Percentiles rank a stretch among this genome's conserved stretches.
Evolutionary conservation across 2,113 vertebrate genomes (phyloP).

Genomic region (Nothoprocta pentlandii): DNA sequence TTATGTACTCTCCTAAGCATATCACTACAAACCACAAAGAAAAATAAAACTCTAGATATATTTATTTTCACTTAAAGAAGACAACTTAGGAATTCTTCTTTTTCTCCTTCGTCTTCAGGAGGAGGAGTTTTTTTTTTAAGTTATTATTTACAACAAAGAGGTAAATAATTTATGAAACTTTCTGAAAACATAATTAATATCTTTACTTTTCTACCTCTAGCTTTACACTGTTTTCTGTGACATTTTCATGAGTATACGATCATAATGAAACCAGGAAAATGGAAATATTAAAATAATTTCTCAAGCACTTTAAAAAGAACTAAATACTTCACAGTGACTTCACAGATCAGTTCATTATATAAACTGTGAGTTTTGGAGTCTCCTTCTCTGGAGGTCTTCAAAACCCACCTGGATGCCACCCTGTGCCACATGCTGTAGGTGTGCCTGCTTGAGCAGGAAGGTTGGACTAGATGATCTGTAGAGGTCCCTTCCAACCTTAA

Average conservation of each 20-base stretch:
- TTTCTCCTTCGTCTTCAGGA: too few relatives aligned
- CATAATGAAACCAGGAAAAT: neutral
- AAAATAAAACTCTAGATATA: constrained; percentile 45
- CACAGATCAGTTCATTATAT: neutral
- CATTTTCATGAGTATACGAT: neutral
- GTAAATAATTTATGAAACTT: neutral
- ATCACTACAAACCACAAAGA: constrained; percentile 1
- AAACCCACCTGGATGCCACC: too few relatives aligned
- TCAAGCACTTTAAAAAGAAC: neutral
- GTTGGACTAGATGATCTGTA: too few relatives aligned
- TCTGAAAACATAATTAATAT: neutral
- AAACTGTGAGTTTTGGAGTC: neutral
- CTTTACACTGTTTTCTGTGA: neutral
- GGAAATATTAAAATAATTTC: neutral
- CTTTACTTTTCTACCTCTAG: neutral
- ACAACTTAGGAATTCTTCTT: neutral
- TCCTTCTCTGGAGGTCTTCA: too few relatives aligned
- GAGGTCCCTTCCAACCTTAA: too few relatives aligned
- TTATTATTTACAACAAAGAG: neutral
- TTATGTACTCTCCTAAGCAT: constrained; percentile 9
- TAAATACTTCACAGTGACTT: neutral
- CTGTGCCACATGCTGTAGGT: too few relatives aligned
- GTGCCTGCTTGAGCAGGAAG: too few relatives aligned
- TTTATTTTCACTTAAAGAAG: constrained; percentile 39
- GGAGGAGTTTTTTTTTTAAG: neutral